Conservation (phyloP, 2,888 invertebrate species). For the Cylindroiulus punctatus region DNA sequence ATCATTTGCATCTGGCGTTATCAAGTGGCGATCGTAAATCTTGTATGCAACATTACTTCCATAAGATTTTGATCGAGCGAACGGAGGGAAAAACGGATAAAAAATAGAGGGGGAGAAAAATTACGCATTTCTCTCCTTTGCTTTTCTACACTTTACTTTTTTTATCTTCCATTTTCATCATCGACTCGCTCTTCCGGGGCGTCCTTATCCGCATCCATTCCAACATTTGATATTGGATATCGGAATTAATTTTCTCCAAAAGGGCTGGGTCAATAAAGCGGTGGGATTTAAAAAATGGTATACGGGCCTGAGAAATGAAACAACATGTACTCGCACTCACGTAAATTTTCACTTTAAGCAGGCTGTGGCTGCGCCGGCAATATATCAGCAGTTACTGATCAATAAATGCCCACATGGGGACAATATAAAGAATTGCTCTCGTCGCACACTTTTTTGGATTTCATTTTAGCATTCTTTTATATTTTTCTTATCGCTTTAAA, state of each 20-base stretch:
- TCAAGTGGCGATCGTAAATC: slow-evolving; percentile 49
- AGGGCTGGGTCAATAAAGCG: slow-evolving; percentile 25
- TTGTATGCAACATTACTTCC: slow-evolving; percentile 51
- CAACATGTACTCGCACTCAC: slow-evolving; percentile 25
- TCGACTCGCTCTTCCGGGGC: slow-evolving; percentile 35
- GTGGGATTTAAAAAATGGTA: not conserved
- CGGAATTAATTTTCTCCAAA: not conserved
- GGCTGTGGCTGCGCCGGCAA: slow-evolving; percentile 17
- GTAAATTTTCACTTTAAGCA: slow-evolving; percentile 17
- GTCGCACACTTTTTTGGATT: slow-evolving; percentile 32
- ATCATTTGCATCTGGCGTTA: slow-evolving; percentile 51
- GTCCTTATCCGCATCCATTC: not conserved
- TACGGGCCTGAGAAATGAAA: not conserved
- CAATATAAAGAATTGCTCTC: slow-evolving; percentile 25
- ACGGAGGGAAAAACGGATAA: not conserved
- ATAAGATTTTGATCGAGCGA: slow-evolving; percentile 47
- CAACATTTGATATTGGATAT: slow-evolving; percentile 24
- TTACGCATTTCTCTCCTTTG: slow-evolving; percentile 24
- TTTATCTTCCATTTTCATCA: slow-evolving; percentile 1
- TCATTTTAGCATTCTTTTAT: slow-evolving; percentile 32
- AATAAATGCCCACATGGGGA: slow-evolving; percentile 25
- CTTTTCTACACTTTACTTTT: slow-evolving; percentile 7
- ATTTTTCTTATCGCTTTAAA: slow-evolving; percentile 31
- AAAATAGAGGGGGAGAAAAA: slow-evolving; percentile 4
- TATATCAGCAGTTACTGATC: slow-evolving; percentile 25